These are phyloP conservation scores for Spatula versicolor DNA, from an alignment of 2,797 vertebrate species.

Conservation along the genomic window DNA sequence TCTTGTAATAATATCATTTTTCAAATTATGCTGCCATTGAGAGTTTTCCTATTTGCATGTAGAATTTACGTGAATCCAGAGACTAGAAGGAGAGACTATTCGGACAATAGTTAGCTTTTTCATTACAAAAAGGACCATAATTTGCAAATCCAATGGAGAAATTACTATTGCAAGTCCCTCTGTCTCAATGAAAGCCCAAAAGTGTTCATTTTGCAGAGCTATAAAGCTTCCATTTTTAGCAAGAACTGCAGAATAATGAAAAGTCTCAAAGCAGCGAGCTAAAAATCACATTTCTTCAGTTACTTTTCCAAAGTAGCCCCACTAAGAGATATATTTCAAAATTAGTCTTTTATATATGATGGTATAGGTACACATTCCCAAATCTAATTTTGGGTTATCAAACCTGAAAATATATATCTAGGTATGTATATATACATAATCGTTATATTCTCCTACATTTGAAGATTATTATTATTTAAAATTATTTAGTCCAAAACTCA, in stretches of 20 bases:
- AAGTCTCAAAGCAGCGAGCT: not conserved
- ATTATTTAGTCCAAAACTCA: too few species aligned
- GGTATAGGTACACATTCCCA: not conserved
- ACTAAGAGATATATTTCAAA: not conserved
- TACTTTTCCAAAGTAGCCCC: not conserved
- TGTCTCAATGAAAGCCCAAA: not conserved
- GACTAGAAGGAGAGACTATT: not conserved
- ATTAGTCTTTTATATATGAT: not conserved
- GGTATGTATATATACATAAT: not conserved
- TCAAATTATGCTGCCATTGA: not conserved
- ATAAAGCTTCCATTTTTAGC: not conserved
- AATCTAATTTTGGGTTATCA: not conserved
- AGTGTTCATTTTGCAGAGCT: not conserved
- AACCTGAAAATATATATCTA: not conserved
- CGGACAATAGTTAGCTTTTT: not conserved
- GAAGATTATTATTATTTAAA: not conserved
- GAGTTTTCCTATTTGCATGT: not conserved
- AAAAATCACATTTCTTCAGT: not conserved
- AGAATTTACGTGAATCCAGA: not conserved
- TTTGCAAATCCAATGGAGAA: not conserved
- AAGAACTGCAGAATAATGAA: not conserved
- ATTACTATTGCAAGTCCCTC: not conserved
- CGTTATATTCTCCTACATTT: not conserved
- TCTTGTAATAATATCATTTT: constrained; percentile 18
- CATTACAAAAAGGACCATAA: not conserved